These are phyloP conservation scores for Chaetodon trifascialis DNA, from an alignment of 2,113 vertebrate genomes.

Conservation along the genomic window DNA sequence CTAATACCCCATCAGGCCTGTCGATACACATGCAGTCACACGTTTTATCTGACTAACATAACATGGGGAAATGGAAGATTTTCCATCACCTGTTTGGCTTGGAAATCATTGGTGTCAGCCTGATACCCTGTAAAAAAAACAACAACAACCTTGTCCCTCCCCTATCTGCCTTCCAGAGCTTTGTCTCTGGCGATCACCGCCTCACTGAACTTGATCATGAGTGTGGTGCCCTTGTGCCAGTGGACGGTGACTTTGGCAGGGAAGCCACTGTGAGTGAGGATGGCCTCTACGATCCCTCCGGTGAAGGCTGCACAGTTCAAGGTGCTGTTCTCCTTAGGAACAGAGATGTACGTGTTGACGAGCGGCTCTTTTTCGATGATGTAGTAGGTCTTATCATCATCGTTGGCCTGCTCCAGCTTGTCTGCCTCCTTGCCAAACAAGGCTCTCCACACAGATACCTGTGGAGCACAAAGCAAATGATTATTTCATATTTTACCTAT, in stretches of 20 bases:
- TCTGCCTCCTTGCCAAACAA: constrained; percentile 92
- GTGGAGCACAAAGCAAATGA: constrained; percentile 34
- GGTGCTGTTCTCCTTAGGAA: constrained; percentile 91
- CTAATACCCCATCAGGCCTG: background rate
- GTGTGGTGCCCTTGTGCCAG: constrained; percentile 94
- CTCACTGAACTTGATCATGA: constrained; percentile 93
- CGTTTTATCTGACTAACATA: constrained; percentile 10
- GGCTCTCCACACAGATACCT: constrained; percentile 88
- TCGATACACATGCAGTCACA: constrained; percentile 5
- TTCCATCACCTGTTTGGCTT: constrained; percentile 1
- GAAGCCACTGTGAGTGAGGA: constrained; percentile 89
- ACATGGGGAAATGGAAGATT: constrained; percentile 7
- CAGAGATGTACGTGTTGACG: constrained; percentile 90
- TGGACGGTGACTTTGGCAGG: constrained; percentile 91
- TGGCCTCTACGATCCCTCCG: constrained; percentile 88
- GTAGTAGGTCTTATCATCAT: constrained; percentile 91
- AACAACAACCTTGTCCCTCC: background rate
- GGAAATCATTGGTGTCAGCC: background rate
- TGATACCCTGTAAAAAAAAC: background rate
- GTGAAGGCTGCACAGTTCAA: constrained; percentile 93
- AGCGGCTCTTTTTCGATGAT: constrained; percentile 91
- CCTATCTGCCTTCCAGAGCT: constrained; percentile 88
- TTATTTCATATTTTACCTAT: no score
- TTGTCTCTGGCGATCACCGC: constrained; percentile 89
- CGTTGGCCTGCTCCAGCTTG: constrained; percentile 92